Conservation (phyloP, 2,113 vertebrate species). For the Phrynocephalus versicolor region DNA sequence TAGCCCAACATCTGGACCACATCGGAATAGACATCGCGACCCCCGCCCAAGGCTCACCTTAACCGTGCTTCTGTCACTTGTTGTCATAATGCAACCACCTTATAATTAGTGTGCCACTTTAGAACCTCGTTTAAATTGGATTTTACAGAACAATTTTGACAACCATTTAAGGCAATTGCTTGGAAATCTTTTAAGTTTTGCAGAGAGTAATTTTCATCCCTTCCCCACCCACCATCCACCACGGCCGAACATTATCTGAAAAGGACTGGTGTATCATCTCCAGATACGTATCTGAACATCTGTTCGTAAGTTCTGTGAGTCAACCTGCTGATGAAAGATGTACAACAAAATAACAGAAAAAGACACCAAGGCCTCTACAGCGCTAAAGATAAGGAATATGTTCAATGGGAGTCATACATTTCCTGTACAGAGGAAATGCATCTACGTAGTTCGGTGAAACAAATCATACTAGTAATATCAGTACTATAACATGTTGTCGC, state of each 20-base stretch:
- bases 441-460: background rate
- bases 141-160: slow-evolving; percentile 53
- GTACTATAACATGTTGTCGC: background rate
- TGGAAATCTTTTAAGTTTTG: slow-evolving; percentile 62
- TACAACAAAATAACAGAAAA: slow-evolving; percentile 15
- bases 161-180: slow-evolving; percentile 65
- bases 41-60: background rate
- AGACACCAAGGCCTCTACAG: background rate
- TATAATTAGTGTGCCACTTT: slow-evolving; percentile 41
- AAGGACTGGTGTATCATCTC: slow-evolving; percentile 50
- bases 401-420: background rate
- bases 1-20: background rate
- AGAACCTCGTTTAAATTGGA: slow-evolving; percentile 51
- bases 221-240: too few relatives aligned
- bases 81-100: slow-evolving; percentile 25
- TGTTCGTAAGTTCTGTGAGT: slow-evolving; percentile 25
- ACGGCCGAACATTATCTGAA: slow-evolving; percentile 60
- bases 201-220: slow-evolving; percentile 44
- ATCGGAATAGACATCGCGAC: background rate
- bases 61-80: background rate
- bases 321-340: slow-evolving; percentile 7
- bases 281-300: slow-evolving; percentile 34
- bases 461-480: background rate
- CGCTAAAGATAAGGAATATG: background rate
- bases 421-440: background rate